A percentile compares a stretch with the other conserved stretches of the same genome.
phyloP scores from a whole-genome alignment of 1,140 invertebrate species.

The Neodiprion fabricii region DNA sequence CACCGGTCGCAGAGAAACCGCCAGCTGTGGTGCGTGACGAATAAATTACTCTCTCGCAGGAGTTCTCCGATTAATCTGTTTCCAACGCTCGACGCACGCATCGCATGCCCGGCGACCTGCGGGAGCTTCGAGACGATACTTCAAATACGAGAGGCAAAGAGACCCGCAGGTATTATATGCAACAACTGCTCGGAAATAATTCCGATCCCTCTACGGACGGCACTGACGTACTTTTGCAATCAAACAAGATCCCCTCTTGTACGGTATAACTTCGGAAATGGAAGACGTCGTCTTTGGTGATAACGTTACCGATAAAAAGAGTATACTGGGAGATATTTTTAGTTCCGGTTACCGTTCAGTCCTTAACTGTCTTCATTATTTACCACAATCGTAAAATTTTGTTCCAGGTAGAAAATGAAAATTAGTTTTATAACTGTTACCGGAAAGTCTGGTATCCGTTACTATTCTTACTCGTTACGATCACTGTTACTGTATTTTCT shows the following conservation, averaged over 20 bases:
- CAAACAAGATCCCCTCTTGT: not conserved
- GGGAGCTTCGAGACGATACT: not conserved
- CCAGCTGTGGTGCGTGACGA: conserved; percentile 1
- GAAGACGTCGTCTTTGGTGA: not conserved
- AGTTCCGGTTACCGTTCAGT: too few species aligned
- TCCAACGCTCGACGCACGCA: not conserved
- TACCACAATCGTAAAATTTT: too few species aligned
- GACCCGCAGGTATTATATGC: too few species aligned
- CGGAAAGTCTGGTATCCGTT: too few species aligned
- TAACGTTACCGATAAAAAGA: not conserved
- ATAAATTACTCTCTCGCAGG: not conserved
- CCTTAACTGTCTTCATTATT: too few species aligned
- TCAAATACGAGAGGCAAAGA: not conserved
- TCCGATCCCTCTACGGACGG: not conserved
- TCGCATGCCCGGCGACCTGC: not conserved
- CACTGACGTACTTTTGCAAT: not conserved
- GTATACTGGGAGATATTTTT: too few species aligned
- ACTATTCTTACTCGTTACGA: too few species aligned
- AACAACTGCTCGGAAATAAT: not conserved
- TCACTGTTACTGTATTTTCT: too few species aligned
- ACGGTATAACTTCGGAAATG: not conserved
- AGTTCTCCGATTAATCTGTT: conserved; percentile 4
- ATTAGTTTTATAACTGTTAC: too few species aligned
- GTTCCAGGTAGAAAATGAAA: too few species aligned
- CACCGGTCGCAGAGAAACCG: not conserved